phyloP scores from a whole-genome alignment of 1,140 invertebrate species.

The Hylyphantes graminicola region DNA sequence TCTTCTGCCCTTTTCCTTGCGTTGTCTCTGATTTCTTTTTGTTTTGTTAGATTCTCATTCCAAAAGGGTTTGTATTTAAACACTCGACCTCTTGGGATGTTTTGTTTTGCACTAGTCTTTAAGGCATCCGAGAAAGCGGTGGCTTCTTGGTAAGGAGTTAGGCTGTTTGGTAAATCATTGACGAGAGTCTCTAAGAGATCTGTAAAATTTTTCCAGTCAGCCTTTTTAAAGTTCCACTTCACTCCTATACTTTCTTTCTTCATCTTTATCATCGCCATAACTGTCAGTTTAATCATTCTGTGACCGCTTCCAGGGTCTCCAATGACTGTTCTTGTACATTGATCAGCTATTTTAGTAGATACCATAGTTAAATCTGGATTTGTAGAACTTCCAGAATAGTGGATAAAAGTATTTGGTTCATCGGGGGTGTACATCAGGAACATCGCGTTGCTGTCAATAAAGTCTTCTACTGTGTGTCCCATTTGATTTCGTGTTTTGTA shows the following conservation, averaged over 20 bases:
- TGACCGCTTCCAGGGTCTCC: neutral
- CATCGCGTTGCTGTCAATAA: neutral
- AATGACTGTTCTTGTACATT: neutral
- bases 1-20: too few relatives aligned
- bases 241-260: neutral
- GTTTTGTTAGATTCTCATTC: too few relatives aligned
- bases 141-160: neutral
- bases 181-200: neutral
- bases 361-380: neutral
- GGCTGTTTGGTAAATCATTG: neutral
- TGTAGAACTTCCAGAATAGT: neutral
- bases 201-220: neutral
- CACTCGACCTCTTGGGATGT: too few relatives aligned
- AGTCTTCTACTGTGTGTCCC: neutral
- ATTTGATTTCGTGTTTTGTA: neutral
- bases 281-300: neutral
- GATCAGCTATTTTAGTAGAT: neutral
- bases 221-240: slow-evolving; percentile 11
- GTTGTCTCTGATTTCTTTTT: too few relatives aligned
- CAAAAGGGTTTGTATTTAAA: too few relatives aligned
- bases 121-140: neutral
- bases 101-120: neutral
- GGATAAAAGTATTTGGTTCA: neutral
- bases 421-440: neutral
- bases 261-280: neutral